A percentile compares a stretch with the other conserved stretches of the same genome.
Conservation (phyloP, 1,140 invertebrate species). For the Hylyphantes graminicola region DNA sequence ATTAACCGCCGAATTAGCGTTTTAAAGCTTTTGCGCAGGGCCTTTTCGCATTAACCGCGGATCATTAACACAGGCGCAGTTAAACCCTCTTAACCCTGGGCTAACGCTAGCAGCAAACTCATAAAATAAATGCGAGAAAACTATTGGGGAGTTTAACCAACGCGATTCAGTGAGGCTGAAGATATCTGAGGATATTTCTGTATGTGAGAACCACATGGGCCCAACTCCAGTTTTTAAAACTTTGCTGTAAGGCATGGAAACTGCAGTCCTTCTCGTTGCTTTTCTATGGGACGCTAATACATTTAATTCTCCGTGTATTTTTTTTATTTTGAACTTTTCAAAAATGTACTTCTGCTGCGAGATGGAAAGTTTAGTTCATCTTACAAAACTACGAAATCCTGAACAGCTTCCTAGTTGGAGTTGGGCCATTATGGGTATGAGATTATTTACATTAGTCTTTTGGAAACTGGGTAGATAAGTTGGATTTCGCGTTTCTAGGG, state of each 20-base stretch:
- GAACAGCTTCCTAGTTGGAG: no score
- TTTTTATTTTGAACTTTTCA: no score
- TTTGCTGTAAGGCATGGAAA: no score
- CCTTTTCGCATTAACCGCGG: constrained; percentile 15
- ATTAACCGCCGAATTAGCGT: constrained; percentile 45
- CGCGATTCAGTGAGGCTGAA: constrained; percentile 1
- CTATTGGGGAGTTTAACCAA: constrained; percentile 21
- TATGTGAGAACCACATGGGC: no score
- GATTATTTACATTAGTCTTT: neutral
- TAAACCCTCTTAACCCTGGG: constrained; percentile 40
- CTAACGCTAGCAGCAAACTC: constrained; percentile 25
- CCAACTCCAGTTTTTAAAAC: no score
- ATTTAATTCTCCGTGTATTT: no score
- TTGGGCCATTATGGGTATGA: no score
- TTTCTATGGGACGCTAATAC: neutral
- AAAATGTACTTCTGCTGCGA: no score
- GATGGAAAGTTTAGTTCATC: no score
- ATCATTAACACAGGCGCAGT: constrained; percentile 45
- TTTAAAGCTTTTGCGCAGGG: constrained; percentile 28
- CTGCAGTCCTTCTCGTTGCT: neutral
- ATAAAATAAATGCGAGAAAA: constrained; percentile 36
- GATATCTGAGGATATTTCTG: constrained; percentile 11
- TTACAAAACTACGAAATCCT: no score
- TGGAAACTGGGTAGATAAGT: constrained; percentile 21
- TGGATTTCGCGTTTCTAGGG: neutral